Conservation (phyloP, 2,113 vertebrate genomes). For the Taurulus bubalis region DNA sequence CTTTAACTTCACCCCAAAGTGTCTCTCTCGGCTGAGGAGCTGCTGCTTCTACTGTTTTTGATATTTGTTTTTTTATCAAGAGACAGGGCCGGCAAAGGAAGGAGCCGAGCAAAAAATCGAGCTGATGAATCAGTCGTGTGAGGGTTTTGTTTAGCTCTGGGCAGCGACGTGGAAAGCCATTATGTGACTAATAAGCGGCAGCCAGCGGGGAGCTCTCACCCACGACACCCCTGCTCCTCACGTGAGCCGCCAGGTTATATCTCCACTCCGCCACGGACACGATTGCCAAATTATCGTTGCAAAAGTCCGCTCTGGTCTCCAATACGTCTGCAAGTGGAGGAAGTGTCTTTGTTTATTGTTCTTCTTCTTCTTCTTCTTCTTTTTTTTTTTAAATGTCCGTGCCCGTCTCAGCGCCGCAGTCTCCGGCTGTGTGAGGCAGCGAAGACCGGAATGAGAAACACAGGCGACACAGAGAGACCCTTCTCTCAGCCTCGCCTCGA, state of each 20-base stretch:
- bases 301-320: background rate
- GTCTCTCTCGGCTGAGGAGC: conserved; percentile 28
- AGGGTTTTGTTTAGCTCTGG: conserved; percentile 37
- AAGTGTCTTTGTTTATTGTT: conserved; percentile 30
- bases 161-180: conserved; percentile 62
- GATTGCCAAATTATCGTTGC: background rate
- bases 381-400: conserved; percentile 26
- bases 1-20: conserved; percentile 57
- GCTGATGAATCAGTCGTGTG: conserved; percentile 38
- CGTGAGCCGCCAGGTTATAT: conserved; percentile 14
- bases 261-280: conserved; percentile 23
- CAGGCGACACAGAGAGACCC: conserved; percentile 76
- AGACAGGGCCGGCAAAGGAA: conserved; percentile 9
- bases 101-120: background rate
- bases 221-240: conserved; percentile 2
- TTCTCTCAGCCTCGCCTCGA: conserved; percentile 72
- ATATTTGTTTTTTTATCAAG: conserved; percentile 28
- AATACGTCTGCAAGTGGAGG: background rate
- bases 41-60: background rate
- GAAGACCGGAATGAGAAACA: conserved; percentile 78
- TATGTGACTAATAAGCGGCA: conserved; percentile 63
- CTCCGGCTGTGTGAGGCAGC: conserved; percentile 52
- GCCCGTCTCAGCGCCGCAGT: conserved; percentile 37
- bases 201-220: conserved; percentile 19
- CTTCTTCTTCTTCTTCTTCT: conserved; percentile 11